These are phyloP conservation scores for Tenthredo notha DNA, from an alignment of 2,888 invertebrate genomes.

Conservation along the genomic window DNA sequence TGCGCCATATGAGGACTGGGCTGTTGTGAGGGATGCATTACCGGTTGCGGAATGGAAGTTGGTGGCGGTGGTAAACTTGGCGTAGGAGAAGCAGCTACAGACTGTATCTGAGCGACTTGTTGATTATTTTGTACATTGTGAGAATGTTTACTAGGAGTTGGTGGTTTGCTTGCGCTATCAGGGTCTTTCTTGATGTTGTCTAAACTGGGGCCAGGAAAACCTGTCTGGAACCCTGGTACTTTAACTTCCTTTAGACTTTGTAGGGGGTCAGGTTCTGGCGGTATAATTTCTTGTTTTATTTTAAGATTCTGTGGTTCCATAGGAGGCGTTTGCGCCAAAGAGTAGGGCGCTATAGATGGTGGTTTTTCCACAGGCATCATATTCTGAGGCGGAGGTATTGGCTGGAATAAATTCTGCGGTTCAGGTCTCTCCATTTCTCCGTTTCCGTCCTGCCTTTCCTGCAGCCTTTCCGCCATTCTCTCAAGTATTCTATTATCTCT, in stretches of 20 bases:
- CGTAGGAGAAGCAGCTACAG: conserved; percentile 74
- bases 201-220: conserved; percentile 84
- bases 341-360: conserved; percentile 66
- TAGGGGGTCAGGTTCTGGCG: conserved; percentile 84
- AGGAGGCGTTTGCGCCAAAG: conserved; percentile 73
- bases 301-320: conserved; percentile 87
- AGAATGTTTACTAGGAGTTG: conserved; percentile 75
- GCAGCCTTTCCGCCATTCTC: conserved; percentile 60
- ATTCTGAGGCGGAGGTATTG: conserved; percentile 70
- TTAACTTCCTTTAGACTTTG: conserved; percentile 90
- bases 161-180: conserved; percentile 78
- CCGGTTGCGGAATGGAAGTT: conserved; percentile 84
- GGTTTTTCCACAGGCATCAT: conserved; percentile 67
- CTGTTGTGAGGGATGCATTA: conserved; percentile 88
- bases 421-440: conserved; percentile 68
- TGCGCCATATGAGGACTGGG: conserved; percentile 84
- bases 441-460: conserved; percentile 54
- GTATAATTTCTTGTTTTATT: conserved; percentile 85
- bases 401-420: conserved; percentile 72
- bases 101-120: conserved; percentile 70
- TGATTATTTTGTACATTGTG: conserved; percentile 59
- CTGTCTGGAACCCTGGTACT: conserved; percentile 86
- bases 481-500: conserved; percentile 68
- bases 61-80: conserved; percentile 82
- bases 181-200: conserved; percentile 89